These are phyloP conservation scores for Drosophila cracens DNA, from an alignment of 2,888 invertebrate species.

Conservation along the genomic window DNA sequence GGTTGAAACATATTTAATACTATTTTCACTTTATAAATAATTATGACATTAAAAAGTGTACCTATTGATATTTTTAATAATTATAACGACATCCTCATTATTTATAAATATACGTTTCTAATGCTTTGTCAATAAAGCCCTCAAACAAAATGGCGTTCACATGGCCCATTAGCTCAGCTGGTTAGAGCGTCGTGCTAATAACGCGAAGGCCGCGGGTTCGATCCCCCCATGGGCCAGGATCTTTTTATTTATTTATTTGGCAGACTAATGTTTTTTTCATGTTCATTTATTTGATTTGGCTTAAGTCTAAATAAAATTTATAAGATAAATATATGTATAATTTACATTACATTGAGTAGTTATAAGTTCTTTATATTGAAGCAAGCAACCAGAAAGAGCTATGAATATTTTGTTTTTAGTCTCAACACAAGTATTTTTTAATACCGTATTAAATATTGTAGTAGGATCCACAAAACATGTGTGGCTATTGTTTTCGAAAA, in stretches of 20 bases:
- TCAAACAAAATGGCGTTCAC: not conserved
- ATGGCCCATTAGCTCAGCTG: constrained; percentile 85
- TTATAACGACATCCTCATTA: not conserved
- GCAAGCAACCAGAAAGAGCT: not conserved
- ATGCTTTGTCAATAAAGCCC: not conserved
- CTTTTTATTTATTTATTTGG: not conserved
- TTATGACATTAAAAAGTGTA: not conserved
- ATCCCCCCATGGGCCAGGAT: constrained; percentile 84
- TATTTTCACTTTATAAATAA: not conserved
- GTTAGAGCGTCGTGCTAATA: constrained; percentile 86
- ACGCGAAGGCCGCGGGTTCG: constrained; percentile 85
- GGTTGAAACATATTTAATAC: not conserved
- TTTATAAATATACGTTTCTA: not conserved
- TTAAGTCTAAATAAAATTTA: not conserved
- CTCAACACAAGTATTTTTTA: not conserved
- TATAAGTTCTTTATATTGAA: not conserved
- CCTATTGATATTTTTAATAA: not conserved
- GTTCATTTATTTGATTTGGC: not conserved
- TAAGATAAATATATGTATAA: not conserved
- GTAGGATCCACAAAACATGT: not conserved
- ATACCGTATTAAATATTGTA: not conserved
- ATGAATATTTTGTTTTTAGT: not conserved
- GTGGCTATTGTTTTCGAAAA: not conserved
- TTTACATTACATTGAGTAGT: not conserved
- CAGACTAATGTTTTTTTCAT: not conserved